Evolutionary conservation across 1,140 invertebrate species (phyloP).

Genomic region (Pomacea maculata): DNA sequence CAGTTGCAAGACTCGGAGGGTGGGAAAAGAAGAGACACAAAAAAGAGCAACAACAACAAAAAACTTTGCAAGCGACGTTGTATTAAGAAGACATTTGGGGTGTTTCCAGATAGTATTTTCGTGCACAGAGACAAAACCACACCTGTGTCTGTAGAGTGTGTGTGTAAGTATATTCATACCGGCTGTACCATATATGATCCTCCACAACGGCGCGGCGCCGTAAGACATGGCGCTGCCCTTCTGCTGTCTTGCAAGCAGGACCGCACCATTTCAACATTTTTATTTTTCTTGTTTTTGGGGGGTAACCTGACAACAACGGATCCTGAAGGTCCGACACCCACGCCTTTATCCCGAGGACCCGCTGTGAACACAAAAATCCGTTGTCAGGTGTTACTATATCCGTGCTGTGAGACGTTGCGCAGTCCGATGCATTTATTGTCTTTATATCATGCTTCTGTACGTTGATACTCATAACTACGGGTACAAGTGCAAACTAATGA

Average conservation of each 20-base stretch:
- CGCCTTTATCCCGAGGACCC: neutral
- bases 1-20: neutral
- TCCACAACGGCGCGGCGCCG: too few species aligned
- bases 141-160: too few species aligned
- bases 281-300: too few species aligned
- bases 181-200: too few species aligned
- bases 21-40: neutral
- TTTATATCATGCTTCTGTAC: neutral
- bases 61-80: neutral
- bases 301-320: too few species aligned
- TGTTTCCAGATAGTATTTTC: neutral
- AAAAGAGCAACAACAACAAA: neutral
- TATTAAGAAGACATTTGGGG: neutral
- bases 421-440: neutral
- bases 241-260: too few species aligned
- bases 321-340: too few species aligned
- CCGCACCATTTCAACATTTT: too few species aligned
- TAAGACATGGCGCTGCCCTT: too few species aligned
- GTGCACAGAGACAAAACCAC: too few species aligned
- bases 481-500: conserved; percentile 17
- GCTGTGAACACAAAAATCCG: neutral
- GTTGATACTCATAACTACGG: conserved; percentile 21
- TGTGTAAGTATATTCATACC: too few species aligned
- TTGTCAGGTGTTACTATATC: neutral
- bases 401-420: neutral